These are phyloP conservation scores for Hemiprocne comata DNA, from an alignment of 2,113 vertebrate genomes.

Conservation along the genomic window DNA sequence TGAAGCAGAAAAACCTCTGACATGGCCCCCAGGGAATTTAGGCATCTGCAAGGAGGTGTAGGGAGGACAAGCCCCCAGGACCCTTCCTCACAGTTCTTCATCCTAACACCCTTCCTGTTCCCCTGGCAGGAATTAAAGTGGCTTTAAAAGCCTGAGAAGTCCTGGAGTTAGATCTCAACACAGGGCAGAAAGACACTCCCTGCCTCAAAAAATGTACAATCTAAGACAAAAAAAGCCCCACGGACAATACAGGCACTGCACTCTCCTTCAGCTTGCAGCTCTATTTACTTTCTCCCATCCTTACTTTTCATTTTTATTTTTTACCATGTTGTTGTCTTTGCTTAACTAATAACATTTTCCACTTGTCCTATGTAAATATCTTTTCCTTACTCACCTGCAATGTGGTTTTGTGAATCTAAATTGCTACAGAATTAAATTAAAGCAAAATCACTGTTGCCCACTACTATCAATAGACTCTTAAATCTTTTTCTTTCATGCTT, in stretches of 20 bases:
- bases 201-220: neutral
- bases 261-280: neutral
- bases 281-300: neutral
- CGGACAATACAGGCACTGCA: neutral
- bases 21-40: neutral
- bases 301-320: neutral
- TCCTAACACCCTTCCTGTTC: neutral
- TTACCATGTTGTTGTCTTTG: neutral
- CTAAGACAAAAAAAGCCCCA: neutral
- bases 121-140: neutral
- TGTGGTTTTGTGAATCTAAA: neutral
- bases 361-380: neutral
- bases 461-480: neutral
- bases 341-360: neutral
- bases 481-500: neutral
- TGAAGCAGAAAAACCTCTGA: neutral
- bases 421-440: neutral
- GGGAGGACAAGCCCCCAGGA: neutral
- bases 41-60: neutral
- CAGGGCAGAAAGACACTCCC: neutral
- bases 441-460: neutral
- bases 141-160: neutral
- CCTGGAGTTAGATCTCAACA: neutral
- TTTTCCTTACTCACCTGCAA: neutral
- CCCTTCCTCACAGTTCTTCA: neutral